Evolutionary conservation across 2,888 invertebrate genomes (phyloP).

Genomic region (Sesia bembeciformis): DNA sequence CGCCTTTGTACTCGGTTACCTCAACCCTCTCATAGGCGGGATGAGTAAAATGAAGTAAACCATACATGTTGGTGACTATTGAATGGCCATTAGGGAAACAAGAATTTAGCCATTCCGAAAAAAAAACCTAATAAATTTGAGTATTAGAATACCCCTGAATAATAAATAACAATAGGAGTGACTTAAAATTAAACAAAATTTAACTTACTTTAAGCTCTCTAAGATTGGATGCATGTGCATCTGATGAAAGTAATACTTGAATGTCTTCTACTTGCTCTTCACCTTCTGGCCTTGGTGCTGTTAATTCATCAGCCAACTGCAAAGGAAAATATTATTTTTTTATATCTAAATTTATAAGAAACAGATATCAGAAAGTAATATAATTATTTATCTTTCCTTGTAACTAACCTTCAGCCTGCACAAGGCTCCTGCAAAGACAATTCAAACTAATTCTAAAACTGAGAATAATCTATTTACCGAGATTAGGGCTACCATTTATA

Average conservation of each 20-base stretch:
- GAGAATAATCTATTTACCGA: too few relatives aligned
- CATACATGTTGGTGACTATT: not conserved
- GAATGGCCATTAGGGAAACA: too few relatives aligned
- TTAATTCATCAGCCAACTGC: constrained; percentile 93
- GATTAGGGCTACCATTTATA: too few relatives aligned
- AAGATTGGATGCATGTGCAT: constrained; percentile 85
- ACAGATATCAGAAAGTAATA: not conserved
- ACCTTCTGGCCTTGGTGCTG: constrained; percentile 91
- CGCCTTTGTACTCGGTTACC: not conserved
- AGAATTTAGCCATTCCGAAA: too few relatives aligned
- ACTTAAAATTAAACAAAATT: not conserved
- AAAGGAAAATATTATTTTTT: constrained; percentile 4
- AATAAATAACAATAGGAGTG: too few relatives aligned
- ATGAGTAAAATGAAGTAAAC: not conserved
- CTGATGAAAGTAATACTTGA: constrained; percentile 91
- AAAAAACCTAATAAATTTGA: too few relatives aligned
- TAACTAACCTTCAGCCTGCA: too few relatives aligned
- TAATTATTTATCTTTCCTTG: not conserved
- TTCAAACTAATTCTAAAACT: too few relatives aligned
- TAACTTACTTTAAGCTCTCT: constrained; percentile 86
- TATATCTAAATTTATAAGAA: not conserved
- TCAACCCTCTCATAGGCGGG: too few relatives aligned
- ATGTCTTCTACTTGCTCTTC: constrained; percentile 94
- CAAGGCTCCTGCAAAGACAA: too few relatives aligned
- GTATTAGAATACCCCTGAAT: too few relatives aligned